Evolutionary conservation across 2,797 vertebrate species (phyloP).

Genomic region (Halcyon chelicuti): DNA sequence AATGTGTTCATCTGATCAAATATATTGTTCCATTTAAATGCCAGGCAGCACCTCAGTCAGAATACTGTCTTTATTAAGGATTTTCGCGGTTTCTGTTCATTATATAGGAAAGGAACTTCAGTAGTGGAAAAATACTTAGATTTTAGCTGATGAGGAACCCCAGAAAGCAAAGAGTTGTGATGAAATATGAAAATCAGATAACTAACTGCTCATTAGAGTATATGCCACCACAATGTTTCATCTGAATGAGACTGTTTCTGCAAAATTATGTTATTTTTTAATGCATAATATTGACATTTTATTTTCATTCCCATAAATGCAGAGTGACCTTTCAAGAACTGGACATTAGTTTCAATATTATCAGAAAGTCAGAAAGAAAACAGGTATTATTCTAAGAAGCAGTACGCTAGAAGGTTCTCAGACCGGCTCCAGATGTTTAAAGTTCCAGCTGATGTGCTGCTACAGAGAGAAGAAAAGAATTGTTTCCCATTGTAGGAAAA

Average conservation of each 20-base stretch:
- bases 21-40: conserved; percentile 22
- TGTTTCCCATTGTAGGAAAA: background rate
- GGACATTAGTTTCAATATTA: background rate
- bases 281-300: background rate
- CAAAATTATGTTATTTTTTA: conserved; percentile 24
- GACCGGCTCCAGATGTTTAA: background rate
- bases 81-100: background rate
- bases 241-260: background rate
- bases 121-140: background rate
- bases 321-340: background rate
- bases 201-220: background rate
- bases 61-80: background rate
- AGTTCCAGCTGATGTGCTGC: background rate
- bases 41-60: background rate
- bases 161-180: background rate
- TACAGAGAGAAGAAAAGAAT: background rate
- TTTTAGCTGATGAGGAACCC: conserved; percentile 29
- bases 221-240: background rate
- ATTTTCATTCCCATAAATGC: background rate
- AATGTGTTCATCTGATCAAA: conserved; percentile 13
- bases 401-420: background rate
- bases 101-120: background rate
- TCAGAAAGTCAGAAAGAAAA: background rate
- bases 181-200: conserved; percentile 15
- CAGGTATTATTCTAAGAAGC: background rate